Evolutionary conservation across 37 sponge, comb jelly and placozoan genomes (phyloP).

Genomic region (Mnemiopsis leidyi): DNA sequence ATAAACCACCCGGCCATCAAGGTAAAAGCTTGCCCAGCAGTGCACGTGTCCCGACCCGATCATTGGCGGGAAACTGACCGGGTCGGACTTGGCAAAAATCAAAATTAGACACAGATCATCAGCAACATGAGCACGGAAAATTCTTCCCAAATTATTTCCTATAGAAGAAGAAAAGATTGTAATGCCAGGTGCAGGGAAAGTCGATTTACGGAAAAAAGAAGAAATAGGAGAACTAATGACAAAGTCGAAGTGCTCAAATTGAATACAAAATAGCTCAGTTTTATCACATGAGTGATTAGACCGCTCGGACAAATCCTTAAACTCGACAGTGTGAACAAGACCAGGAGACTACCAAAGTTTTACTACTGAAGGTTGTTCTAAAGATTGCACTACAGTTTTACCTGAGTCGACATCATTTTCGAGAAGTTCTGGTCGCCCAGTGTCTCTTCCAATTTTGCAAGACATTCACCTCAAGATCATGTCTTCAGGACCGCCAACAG

Average conservation of each 20-base stretch:
- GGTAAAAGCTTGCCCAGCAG: background rate
- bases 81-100: background rate
- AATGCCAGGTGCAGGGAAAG: background rate
- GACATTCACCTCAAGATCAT: background rate
- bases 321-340: background rate
- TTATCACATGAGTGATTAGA: background rate
- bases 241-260: background rate
- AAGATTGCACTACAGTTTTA: no score
- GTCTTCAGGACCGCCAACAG: background rate
- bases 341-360: background rate
- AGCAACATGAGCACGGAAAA: background rate
- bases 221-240: background rate
- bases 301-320: background rate
- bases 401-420: background rate
- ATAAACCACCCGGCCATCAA: background rate
- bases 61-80: background rate
- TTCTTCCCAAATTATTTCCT: background rate
- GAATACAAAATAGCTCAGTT: background rate
- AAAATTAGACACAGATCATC: background rate
- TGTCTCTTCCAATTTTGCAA: background rate
- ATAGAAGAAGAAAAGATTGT: background rate
- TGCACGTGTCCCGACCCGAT: background rate
- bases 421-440: background rate
- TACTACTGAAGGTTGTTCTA: no score
- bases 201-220: background rate